A percentile compares a stretch with the other conserved stretches of the same genome.
Conservation (phyloP, 2,888 invertebrate genomes). For the Thecophora atra region DNA sequence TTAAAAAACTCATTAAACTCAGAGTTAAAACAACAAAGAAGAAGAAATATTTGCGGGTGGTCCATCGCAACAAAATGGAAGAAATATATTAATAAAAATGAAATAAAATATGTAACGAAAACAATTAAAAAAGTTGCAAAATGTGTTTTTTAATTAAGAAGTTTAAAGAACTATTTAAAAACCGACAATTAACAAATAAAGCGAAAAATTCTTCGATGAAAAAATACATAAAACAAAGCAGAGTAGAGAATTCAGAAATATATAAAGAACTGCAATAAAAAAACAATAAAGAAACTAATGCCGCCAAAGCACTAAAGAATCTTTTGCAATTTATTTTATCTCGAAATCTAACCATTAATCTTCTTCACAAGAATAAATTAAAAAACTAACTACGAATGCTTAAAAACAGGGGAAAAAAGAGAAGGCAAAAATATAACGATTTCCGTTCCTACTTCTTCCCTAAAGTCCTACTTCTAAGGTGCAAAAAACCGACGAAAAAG, state of each 20-base stretch:
- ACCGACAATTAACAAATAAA: no score
- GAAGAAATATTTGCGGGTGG: no score
- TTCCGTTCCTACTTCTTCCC: no score
- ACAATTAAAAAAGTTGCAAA: no score
- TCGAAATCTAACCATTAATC: not conserved
- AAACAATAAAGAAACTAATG: not conserved
- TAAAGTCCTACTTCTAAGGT: no score
- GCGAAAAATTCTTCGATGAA: no score
- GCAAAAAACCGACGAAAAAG: no score
- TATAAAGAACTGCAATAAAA: not conserved
- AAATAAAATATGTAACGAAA: not conserved
- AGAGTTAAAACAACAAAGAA: no score
- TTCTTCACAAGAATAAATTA: not conserved
- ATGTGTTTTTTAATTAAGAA: no score
- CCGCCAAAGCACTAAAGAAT: not conserved
- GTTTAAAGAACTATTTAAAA: no score
- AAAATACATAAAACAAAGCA: no score
- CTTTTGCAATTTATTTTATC: not conserved
- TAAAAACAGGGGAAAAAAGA: not conserved
- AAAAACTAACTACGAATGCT: not conserved
- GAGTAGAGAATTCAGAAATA: conserved; percentile 7
- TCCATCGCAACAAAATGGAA: not conserved
- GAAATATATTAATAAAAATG: not conserved
- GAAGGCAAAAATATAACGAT: not conserved
- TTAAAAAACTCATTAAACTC: not conserved